phyloP scores from a whole-genome alignment of 2,888 invertebrate genomes.

The Cryptocephalus moraei region DNA sequence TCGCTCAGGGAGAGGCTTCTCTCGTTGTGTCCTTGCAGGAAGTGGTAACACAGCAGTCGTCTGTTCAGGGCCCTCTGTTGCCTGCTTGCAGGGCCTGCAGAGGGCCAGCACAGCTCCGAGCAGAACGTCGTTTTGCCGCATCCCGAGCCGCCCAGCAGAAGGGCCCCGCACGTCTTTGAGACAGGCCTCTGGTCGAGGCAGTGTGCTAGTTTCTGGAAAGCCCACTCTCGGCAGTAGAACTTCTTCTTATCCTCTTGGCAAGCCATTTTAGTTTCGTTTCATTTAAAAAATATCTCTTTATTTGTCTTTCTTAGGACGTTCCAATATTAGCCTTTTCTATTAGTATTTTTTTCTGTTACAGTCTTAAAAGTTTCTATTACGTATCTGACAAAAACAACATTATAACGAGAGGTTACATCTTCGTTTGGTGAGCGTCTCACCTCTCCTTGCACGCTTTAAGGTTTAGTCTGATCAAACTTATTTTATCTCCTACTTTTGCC shows the following conservation, averaged over 20 bases:
- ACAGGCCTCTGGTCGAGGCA: slow-evolving; percentile 81
- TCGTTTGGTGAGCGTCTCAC: slow-evolving; percentile 6
- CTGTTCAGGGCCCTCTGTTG: slow-evolving; percentile 66
- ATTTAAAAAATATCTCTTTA: slow-evolving; percentile 7
- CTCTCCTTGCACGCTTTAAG: slow-evolving; percentile 8
- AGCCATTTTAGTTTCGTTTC: slow-evolving; percentile 22
- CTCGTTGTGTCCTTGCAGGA: slow-evolving; percentile 76
- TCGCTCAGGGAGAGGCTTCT: slow-evolving; percentile 75
- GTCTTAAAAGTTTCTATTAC: slow-evolving; percentile 20
- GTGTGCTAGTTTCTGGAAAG: slow-evolving; percentile 84
- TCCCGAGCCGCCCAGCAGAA: slow-evolving; percentile 81
- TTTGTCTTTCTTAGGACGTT: slow-evolving; percentile 20
- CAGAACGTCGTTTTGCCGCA: slow-evolving; percentile 91
- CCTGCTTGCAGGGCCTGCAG: slow-evolving; percentile 53
- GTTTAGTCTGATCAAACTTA: slow-evolving; percentile 6
- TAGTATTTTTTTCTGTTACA: slow-evolving; percentile 16
- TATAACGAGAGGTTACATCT: background rate
- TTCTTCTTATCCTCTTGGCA: slow-evolving; percentile 52
- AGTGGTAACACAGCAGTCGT: slow-evolving; percentile 76
- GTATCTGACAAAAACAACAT: slow-evolving; percentile 11
- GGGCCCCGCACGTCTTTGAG: slow-evolving; percentile 78
- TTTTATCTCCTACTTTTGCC: slow-evolving; percentile 9
- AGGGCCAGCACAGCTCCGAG: slow-evolving; percentile 66
- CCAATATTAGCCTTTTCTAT: slow-evolving; percentile 9
- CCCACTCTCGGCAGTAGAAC: slow-evolving; percentile 92